These are phyloP conservation scores for Labrus mixtus DNA, from an alignment of 2,113 vertebrate species.

Conservation along the genomic window DNA sequence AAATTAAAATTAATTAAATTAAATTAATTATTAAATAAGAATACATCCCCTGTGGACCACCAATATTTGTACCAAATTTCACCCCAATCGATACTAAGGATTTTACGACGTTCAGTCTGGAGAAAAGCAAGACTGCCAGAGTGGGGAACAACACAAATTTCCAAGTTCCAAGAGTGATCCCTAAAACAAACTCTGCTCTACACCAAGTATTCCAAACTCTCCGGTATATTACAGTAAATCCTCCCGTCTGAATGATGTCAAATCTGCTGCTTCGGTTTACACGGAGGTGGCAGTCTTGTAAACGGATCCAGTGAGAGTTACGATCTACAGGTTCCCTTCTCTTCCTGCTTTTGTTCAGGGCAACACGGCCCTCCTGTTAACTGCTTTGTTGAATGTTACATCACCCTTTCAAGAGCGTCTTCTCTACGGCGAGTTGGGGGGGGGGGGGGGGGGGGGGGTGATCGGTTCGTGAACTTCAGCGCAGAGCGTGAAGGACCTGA, in stretches of 20 bases:
- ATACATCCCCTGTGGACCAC: not conserved
- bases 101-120: not conserved
- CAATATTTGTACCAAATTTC: not conserved
- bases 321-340: constrained; percentile 53
- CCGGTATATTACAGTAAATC: constrained; percentile 59
- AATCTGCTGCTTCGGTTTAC: constrained; percentile 73
- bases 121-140: accelerated
- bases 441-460: too few species aligned
- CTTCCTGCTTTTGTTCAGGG: constrained; percentile 76
- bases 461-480: constrained; percentile 40
- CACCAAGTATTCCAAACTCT: constrained; percentile 45
- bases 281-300: constrained; percentile 73
- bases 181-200: constrained; percentile 32
- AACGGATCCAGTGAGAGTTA: constrained; percentile 75
- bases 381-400: constrained; percentile 66
- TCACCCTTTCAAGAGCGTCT: constrained; percentile 56
- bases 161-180: constrained; percentile 38
- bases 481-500: constrained; percentile 32
- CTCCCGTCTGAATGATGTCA: constrained; percentile 65
- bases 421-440: not conserved
- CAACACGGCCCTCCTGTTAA: constrained; percentile 63
- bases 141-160: constrained; percentile 15
- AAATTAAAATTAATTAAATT: too few species aligned
- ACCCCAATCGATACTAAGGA: not conserved
- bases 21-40: too few species aligned